Percentiles rank a stretch among this genome's conserved stretches.
These are phyloP conservation scores for Physeter macrocephalus DNA, from an alignment of 2,113 vertebrate genomes.

Conservation along the genomic window DNA sequence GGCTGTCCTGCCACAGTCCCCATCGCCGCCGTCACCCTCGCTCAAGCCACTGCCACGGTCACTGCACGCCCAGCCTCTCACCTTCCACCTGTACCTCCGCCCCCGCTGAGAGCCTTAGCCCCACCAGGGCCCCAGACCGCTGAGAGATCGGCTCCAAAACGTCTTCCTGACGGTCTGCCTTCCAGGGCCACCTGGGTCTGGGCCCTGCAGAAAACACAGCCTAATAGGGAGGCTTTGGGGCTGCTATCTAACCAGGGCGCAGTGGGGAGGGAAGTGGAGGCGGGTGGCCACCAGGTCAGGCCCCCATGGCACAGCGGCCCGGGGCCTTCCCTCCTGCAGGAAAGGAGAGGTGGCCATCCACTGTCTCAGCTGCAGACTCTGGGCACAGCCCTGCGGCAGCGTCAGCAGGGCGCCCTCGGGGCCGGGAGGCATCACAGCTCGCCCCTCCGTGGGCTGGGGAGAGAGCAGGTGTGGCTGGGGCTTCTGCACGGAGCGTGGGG, in stretches of 20 bases:
- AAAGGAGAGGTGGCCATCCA: background rate
- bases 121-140: background rate
- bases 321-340: background rate
- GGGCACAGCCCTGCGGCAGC: too few species aligned
- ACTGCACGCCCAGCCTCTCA: background rate
- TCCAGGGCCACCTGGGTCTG: background rate
- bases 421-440: background rate
- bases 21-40: rapidly evolving
- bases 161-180: background rate
- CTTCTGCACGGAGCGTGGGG: background rate
- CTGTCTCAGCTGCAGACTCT: background rate
- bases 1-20: background rate
- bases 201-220: background rate
- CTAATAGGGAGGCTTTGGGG: background rate
- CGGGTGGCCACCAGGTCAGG: background rate
- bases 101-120: background rate
- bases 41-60: background rate
- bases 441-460: background rate
- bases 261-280: background rate
- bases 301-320: rapidly evolving
- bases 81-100: background rate
- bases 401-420: too few species aligned
- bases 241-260: too few species aligned
- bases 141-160: background rate
- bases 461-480: background rate